Evolutionary conservation across 2,888 invertebrate species (phyloP).

Genomic region (Sinelater perroti): DNA sequence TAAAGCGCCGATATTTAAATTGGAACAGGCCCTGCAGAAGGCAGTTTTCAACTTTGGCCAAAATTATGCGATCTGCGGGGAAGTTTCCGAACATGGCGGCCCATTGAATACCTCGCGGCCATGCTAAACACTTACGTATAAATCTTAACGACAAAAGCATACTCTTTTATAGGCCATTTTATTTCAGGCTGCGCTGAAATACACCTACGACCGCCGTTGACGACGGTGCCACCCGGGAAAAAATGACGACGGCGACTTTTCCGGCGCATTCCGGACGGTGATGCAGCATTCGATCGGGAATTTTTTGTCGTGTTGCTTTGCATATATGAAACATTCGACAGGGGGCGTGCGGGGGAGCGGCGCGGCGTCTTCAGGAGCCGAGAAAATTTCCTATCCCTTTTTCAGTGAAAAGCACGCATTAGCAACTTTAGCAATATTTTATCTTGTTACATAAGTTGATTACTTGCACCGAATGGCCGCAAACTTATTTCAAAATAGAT

Average conservation of each 20-base stretch:
- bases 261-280: constrained; percentile 32
- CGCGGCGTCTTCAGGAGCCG: neutral
- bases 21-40: constrained; percentile 32
- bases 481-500: constrained; percentile 39
- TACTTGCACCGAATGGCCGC: constrained; percentile 42
- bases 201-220: constrained; percentile 20
- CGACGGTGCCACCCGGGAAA: constrained; percentile 9
- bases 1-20: constrained; percentile 33
- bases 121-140: constrained; percentile 36
- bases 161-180: constrained; percentile 36
- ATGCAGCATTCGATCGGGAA: constrained; percentile 33
- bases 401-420: constrained; percentile 42
- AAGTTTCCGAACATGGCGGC: constrained; percentile 44
- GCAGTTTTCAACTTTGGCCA: constrained; percentile 35
- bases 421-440: constrained; percentile 48
- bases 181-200: constrained; percentile 23
- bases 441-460: constrained; percentile 49
- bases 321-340: constrained; percentile 36
- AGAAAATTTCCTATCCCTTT: constrained; percentile 32
- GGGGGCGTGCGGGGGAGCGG: constrained; percentile 26
- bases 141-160: constrained; percentile 38
- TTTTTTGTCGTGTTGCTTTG: constrained; percentile 38
- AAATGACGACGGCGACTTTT: constrained; percentile 36
- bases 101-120: constrained; percentile 33
- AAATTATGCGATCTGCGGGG: constrained; percentile 42